These are phyloP conservation scores for Proisotoma minuta DNA, from an alignment of 2,888 invertebrate species.

Conservation along the genomic window DNA sequence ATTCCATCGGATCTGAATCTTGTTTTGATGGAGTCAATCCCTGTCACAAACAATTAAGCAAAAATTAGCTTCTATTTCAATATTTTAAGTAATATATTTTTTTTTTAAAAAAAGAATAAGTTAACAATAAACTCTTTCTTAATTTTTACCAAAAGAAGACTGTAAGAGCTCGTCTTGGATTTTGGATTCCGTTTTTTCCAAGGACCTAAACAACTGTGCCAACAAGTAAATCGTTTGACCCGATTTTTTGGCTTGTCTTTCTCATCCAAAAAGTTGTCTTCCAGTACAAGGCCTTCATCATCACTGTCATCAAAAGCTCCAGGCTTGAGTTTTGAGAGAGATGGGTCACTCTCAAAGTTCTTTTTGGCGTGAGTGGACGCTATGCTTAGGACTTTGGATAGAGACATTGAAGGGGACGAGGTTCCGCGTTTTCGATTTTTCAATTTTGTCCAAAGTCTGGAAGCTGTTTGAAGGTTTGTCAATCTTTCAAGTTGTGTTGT, in stretches of 20 bases:
- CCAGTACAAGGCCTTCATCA: neutral
- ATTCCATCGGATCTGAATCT: too few species aligned
- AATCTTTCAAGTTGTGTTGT: too few species aligned
- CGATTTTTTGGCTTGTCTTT: neutral
- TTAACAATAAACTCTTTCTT: too few species aligned
- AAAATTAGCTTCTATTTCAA: too few species aligned
- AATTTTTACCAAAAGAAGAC: neutral
- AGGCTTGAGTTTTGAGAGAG: neutral
- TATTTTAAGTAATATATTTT: too few species aligned
- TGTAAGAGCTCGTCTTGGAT: neutral
- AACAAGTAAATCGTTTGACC: constrained; percentile 35
- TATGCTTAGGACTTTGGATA: neutral
- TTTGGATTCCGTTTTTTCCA: neutral
- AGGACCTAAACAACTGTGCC: constrained; percentile 28
- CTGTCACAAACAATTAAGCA: too few species aligned
- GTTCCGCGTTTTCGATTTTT: too few species aligned
- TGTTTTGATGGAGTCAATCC: too few species aligned
- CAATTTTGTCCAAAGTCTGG: too few species aligned
- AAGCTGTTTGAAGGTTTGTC: too few species aligned
- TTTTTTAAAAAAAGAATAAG: too few species aligned
- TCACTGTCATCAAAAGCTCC: neutral
- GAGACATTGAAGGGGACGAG: neutral
- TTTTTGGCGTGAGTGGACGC: neutral
- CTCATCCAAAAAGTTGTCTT: neutral
- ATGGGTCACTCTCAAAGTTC: neutral